phyloP scores from a whole-genome alignment of 1,140 invertebrate genomes.

The Saxidomus purpurata region DNA sequence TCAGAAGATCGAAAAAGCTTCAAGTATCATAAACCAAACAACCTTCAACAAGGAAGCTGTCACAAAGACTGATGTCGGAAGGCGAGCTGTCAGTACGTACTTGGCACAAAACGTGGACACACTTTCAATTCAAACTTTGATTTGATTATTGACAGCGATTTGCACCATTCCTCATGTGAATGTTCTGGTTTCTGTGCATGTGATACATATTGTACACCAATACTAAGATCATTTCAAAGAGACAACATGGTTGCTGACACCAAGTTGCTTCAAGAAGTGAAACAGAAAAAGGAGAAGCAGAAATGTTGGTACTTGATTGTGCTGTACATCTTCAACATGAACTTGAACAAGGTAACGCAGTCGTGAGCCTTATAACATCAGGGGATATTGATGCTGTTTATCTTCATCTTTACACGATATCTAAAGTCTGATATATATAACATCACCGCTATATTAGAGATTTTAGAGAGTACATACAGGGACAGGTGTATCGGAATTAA shows the following conservation, averaged over 20 bases:
- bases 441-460: too few relatives aligned
- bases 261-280: background rate
- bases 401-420: too few relatives aligned
- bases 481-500: too few relatives aligned
- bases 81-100: constrained; percentile 44
- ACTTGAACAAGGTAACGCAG: background rate
- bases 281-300: constrained; percentile 58
- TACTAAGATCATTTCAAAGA: background rate
- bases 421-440: too few relatives aligned
- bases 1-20: constrained; percentile 30
- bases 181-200: background rate
- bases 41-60: constrained; percentile 38
- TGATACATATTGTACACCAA: background rate
- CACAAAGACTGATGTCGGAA: constrained; percentile 4
- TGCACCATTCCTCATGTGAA: background rate
- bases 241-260: background rate
- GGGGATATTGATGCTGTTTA: constrained; percentile 59
- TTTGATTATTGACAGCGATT: constrained; percentile 41
- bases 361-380: constrained; percentile 59
- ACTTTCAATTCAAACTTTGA: constrained; percentile 6
- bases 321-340: background rate
- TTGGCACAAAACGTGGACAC: constrained; percentile 25
- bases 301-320: constrained; percentile 48
- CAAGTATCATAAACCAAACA: constrained; percentile 43
- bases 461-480: too few relatives aligned